Percentiles rank a stretch among this genome's conserved stretches.
These are phyloP conservation scores for Epicampocera succincta DNA, from an alignment of 2,888 invertebrate species.

Conservation along the genomic window DNA sequence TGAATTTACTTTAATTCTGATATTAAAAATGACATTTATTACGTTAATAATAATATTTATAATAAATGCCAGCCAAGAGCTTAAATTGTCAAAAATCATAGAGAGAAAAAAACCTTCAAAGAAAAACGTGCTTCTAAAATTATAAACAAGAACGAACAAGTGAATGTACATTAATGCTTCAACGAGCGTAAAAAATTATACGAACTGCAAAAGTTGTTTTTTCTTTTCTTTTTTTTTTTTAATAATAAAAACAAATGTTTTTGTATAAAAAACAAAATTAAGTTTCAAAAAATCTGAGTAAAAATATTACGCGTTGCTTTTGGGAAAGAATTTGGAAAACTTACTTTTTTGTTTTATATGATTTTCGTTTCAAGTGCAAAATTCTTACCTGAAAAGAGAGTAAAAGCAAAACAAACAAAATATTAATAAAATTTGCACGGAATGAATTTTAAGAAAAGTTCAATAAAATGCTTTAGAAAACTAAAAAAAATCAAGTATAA, in stretches of 20 bases:
- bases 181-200: conserved; percentile 4
- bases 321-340: too few species aligned
- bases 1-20: conserved; percentile 24
- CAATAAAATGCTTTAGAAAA: neutral
- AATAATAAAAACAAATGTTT: too few species aligned
- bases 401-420: neutral
- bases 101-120: conserved; percentile 7
- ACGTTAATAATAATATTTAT: conserved; percentile 31
- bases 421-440: neutral
- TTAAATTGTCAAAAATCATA: conserved; percentile 48
- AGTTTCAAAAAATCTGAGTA: too few species aligned
- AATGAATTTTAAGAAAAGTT: neutral
- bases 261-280: too few species aligned
- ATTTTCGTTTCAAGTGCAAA: neutral
- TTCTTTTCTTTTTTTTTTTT: too few species aligned
- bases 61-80: conserved; percentile 14
- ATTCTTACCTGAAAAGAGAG: conserved; percentile 18
- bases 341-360: too few species aligned
- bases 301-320: too few species aligned
- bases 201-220: neutral
- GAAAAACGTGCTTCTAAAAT: neutral
- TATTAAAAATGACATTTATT: conserved; percentile 54
- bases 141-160: neutral
- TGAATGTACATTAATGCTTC: neutral
- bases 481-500: neutral